phyloP scores from a whole-genome alignment of 1,140 invertebrate species.

The Aphis craccivora region DNA sequence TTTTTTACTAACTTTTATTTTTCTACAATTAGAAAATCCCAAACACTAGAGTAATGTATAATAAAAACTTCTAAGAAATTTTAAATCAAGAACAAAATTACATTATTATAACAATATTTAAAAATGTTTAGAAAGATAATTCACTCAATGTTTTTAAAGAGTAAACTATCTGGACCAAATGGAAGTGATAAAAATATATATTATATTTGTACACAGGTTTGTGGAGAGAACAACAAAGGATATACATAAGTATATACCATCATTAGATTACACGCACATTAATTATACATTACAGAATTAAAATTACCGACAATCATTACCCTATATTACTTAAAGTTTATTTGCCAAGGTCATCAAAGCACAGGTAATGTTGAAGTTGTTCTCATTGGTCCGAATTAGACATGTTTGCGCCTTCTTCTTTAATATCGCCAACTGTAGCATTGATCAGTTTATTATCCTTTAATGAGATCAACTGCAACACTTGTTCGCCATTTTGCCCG shows the following conservation, averaged over 20 bases:
- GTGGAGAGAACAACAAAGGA: not conserved
- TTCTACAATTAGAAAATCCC: conserved; percentile 45
- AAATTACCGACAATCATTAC: conserved; percentile 30
- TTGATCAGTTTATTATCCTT: conserved; percentile 80
- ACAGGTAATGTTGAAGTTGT: conserved; percentile 57
- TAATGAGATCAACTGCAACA: conserved; percentile 78
- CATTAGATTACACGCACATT: not conserved
- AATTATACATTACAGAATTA: not conserved
- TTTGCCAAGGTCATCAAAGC: conserved; percentile 46
- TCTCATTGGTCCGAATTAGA: conserved; percentile 54
- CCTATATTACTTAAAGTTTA: conserved; percentile 27
- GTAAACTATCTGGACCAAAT: not conserved
- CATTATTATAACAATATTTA: conserved; percentile 4
- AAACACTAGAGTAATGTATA: conserved; percentile 43
- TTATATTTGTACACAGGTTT: conserved; percentile 24
- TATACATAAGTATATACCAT: not conserved
- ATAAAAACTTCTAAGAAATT: conserved; percentile 43
- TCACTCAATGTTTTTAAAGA: not conserved
- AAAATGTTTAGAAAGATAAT: conserved; percentile 11
- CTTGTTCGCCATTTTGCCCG: conserved; percentile 74
- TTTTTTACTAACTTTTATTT: not conserved
- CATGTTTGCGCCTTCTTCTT: conserved; percentile 39
- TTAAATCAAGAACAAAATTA: conserved; percentile 36
- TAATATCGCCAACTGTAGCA: conserved; percentile 46
- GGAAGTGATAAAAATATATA: conserved; percentile 26